Conservation (phyloP, 2,113 vertebrate species). For the Rhagologus leucostigma region DNA sequence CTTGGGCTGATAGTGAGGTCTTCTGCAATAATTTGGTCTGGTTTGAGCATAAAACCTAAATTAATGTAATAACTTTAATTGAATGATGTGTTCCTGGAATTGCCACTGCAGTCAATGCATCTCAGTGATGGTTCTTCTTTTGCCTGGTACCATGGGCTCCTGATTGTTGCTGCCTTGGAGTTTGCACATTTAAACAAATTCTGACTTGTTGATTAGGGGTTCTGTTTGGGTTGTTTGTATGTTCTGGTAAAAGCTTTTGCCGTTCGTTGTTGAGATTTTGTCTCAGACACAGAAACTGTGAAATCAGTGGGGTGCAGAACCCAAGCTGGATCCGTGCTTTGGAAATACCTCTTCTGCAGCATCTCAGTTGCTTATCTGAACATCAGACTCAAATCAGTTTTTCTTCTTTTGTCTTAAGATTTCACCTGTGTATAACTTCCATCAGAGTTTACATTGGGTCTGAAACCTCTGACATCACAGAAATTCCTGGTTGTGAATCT, state of each 20-base stretch:
- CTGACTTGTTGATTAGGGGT: background rate
- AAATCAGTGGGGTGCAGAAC: background rate
- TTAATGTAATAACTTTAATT: background rate
- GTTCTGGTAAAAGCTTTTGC: background rate
- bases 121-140: background rate
- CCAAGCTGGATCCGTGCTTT: accelerated
- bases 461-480: background rate
- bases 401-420: background rate
- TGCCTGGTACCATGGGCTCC: accelerated
- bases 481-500: background rate
- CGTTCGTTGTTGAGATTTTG: accelerated
- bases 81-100: background rate
- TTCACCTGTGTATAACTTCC: background rate
- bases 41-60: background rate
- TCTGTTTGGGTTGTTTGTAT: background rate
- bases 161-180: background rate
- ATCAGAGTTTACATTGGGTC: background rate
- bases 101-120: background rate
- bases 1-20: background rate
- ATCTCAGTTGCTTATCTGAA: background rate
- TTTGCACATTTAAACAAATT: background rate
- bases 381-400: background rate
- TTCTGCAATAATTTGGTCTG: background rate
- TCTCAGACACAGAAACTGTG: background rate
- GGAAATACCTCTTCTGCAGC: background rate